phyloP scores from a whole-genome alignment of 2,888 invertebrate species.

The Epistrophella euchroma region DNA sequence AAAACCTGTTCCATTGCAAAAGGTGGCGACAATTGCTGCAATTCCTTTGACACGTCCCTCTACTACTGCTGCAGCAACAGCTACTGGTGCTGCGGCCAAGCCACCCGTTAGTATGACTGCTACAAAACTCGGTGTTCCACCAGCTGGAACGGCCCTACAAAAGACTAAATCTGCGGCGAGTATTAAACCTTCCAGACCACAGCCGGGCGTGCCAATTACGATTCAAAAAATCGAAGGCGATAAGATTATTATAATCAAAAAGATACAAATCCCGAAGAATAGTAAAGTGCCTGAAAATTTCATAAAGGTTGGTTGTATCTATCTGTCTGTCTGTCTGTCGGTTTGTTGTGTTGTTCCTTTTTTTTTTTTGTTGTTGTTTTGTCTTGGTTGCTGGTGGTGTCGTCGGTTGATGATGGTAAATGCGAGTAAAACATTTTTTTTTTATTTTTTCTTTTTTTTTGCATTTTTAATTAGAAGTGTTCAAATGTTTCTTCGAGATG shows the following conservation, averaged over 20 bases:
- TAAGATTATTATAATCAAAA: conserved; percentile 84
- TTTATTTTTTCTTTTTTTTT: conserved; percentile 5
- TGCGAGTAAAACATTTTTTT: conserved; percentile 52
- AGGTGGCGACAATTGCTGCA: conserved; percentile 77
- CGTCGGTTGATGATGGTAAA: conserved; percentile 64
- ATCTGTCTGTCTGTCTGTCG: conserved; percentile 59
- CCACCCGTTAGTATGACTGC: background rate
- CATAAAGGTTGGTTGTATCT: conserved; percentile 81
- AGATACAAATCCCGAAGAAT: conserved; percentile 83
- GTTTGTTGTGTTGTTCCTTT: conserved; percentile 43
- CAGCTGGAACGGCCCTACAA: conserved; percentile 46
- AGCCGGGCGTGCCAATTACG: conserved; percentile 82
- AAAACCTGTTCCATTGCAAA: conserved; percentile 78
- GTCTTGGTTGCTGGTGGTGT: conserved; percentile 41
- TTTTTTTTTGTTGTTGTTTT: conserved; percentile 37
- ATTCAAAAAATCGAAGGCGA: conserved; percentile 84
- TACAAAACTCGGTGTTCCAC: conserved; percentile 11
- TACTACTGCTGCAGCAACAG: conserved; percentile 37
- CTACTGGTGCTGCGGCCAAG: conserved; percentile 48
- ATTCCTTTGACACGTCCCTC: conserved; percentile 27
- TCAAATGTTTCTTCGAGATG: conserved; percentile 6
- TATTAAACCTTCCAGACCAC: conserved; percentile 76
- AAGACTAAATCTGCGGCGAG: conserved; percentile 63
- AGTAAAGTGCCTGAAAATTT: conserved; percentile 83
- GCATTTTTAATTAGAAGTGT: conserved; percentile 23